phyloP scores from a whole-genome alignment of 2,113 vertebrate species.

The Forbesichthys papilliferus region DNA sequence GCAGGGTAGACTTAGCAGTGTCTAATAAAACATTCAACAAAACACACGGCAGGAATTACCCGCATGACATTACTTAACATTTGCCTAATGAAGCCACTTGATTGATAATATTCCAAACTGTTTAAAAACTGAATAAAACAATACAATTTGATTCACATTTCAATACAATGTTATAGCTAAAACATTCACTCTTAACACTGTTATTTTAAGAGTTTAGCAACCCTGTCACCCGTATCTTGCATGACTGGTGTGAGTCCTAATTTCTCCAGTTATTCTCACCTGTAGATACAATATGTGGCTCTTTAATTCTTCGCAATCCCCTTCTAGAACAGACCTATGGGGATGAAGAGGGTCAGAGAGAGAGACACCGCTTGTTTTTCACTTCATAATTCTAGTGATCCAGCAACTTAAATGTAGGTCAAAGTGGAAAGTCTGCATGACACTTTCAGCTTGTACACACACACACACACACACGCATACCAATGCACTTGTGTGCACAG shows the following conservation, averaged over 20 bases:
- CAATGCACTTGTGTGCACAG: too few species aligned
- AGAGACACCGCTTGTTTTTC: conserved; percentile 13
- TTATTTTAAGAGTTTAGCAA: not conserved
- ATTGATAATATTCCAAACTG: too few species aligned
- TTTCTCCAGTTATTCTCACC: conserved; percentile 62
- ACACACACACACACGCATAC: too few species aligned
- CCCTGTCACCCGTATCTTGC: not conserved
- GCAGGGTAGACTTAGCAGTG: not conserved
- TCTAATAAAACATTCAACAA: not conserved
- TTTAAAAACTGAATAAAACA: too few species aligned
- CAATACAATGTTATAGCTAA: too few species aligned
- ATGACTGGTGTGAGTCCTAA: not conserved
- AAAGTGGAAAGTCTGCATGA: conserved; percentile 24
- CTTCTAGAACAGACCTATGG: conserved; percentile 71
- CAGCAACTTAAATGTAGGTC: conserved; percentile 28
- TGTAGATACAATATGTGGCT: conserved; percentile 69
- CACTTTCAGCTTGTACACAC: not conserved
- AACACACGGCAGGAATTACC: not conserved
- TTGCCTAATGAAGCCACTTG: too few species aligned
- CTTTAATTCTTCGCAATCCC: conserved; percentile 72
- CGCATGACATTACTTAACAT: too few species aligned
- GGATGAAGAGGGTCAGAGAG: conserved; percentile 14
- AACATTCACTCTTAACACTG: too few species aligned
- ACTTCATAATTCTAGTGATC: conserved; percentile 7
- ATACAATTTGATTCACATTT: too few species aligned